These are phyloP conservation scores for Drosophila differens DNA, from an alignment of 2,888 invertebrate species.

Conservation along the genomic window DNA sequence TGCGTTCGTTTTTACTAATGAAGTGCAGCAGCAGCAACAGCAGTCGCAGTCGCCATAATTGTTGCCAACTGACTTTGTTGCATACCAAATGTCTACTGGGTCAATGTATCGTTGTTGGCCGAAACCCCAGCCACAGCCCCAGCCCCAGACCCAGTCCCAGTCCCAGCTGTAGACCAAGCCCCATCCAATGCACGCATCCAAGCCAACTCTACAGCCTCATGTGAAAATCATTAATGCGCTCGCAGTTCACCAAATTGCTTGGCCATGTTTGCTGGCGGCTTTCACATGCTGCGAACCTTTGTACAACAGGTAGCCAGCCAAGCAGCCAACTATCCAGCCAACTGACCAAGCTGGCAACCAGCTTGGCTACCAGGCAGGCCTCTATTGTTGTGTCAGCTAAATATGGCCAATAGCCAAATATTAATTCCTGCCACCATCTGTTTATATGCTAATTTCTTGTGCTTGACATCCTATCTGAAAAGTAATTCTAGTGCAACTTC, in stretches of 20 bases:
- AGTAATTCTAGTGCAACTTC: constrained; percentile 58
- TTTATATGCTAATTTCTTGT: constrained; percentile 71
- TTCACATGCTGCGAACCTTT: constrained; percentile 61
- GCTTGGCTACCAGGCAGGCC: constrained; percentile 24
- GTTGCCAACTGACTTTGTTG: constrained; percentile 56
- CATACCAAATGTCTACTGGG: constrained; percentile 78
- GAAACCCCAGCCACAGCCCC: constrained; percentile 33
- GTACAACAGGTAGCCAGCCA: constrained; percentile 31
- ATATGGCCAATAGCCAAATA: constrained; percentile 80
- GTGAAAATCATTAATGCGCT: constrained; percentile 77
- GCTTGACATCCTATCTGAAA: constrained; percentile 42
- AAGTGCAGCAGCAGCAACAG: constrained; percentile 46
- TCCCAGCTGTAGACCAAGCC: constrained; percentile 6
- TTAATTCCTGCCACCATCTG: constrained; percentile 71
- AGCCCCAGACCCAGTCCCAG: neutral
- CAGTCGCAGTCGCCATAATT: constrained; percentile 47
- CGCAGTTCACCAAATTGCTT: constrained; percentile 44
- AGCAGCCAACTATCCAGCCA: constrained; percentile 3
- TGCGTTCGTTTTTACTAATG: constrained; percentile 74
- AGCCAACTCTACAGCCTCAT: constrained; percentile 29
- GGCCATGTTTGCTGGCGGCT: constrained; percentile 60
- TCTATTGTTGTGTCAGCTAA: constrained; percentile 78
- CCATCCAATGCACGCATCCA: constrained; percentile 41
- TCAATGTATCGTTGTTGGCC: constrained; percentile 71
- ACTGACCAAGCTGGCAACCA: constrained; percentile 2